Conservation (phyloP, 1,140 invertebrate genomes). For the Aphelenchoides fujianensis region DNA sequence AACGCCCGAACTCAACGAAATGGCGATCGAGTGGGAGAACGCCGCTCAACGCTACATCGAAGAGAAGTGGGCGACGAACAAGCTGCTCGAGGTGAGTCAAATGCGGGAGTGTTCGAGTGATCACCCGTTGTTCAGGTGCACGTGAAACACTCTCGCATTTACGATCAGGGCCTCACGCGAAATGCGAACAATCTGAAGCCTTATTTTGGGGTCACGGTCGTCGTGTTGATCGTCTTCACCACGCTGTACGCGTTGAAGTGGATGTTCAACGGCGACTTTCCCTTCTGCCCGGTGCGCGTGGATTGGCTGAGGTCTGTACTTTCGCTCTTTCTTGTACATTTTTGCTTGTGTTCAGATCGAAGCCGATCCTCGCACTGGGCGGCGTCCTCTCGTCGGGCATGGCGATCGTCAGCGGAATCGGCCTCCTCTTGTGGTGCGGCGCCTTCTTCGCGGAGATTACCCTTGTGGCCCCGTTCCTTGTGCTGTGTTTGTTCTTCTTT, state of each 20-base stretch:
- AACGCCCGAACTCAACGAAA: conserved; percentile 46
- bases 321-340: too few species aligned
- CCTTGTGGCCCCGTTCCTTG: conserved; percentile 85
- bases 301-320: conserved; percentile 53
- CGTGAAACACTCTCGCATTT: conserved; percentile 59
- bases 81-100: conserved; percentile 50
- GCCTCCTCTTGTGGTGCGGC: conserved; percentile 81
- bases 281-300: conserved; percentile 41
- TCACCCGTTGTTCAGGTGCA: conserved; percentile 55
- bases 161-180: conserved; percentile 57
- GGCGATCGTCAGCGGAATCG: conserved; percentile 84
- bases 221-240: conserved; percentile 58
- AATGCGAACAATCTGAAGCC: conserved; percentile 60
- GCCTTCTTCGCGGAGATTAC: conserved; percentile 91
- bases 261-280: conserved; percentile 36
- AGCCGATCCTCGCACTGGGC: conserved; percentile 57
- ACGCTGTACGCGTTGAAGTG: conserved; percentile 61
- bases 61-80: conserved; percentile 49
- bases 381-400: conserved; percentile 82
- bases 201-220: conserved; percentile 59
- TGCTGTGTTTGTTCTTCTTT: conserved; percentile 76
- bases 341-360: too few species aligned
- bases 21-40: conserved; percentile 55
- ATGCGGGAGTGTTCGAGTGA: too few species aligned
- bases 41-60: conserved; percentile 45